A percentile compares a stretch with the other conserved stretches of the same genome.
phyloP scores from a whole-genome alignment of 2,113 vertebrate species.

The Varanus salvator region DNA sequence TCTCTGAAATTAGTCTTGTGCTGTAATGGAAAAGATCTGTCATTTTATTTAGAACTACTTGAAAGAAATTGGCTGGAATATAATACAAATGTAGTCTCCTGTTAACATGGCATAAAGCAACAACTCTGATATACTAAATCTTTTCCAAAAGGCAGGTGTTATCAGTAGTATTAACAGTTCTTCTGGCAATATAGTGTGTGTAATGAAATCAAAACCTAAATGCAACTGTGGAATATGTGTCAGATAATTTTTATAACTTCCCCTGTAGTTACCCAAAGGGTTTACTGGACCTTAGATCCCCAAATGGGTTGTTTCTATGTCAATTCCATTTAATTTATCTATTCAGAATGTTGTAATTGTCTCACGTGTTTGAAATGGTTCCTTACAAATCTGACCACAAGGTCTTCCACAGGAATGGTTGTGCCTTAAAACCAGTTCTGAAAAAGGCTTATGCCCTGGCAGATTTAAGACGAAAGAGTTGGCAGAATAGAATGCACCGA shows the following conservation, averaged over 20 bases:
- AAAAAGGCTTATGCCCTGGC: constrained; percentile 65
- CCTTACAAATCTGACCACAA: constrained; percentile 61
- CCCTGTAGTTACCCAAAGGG: constrained; percentile 56
- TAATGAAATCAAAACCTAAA: constrained; percentile 23
- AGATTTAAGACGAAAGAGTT: constrained; percentile 70
- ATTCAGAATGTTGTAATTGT: constrained; percentile 67
- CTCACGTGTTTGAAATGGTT: constrained; percentile 72
- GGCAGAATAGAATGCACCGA: constrained; percentile 66
- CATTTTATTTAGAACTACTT: neutral
- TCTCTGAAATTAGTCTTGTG: neutral
- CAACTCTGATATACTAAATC: neutral
- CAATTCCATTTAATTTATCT: constrained; percentile 69
- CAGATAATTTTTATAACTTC: constrained; percentile 46
- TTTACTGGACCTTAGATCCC: constrained; percentile 43
- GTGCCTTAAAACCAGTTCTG: constrained; percentile 66
- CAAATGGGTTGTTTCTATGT: constrained; percentile 64
- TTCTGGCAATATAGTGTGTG: neutral
- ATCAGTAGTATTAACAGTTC: neutral
- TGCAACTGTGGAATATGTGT: constrained; percentile 30
- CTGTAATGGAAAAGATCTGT: neutral
- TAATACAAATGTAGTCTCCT: neutral
- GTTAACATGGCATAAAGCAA: neutral
- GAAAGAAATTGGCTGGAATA: neutral
- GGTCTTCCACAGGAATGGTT: constrained; percentile 61
- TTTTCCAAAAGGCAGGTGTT: neutral